Conservation (phyloP, 2,113 vertebrate species). For the Trochalopteron elliotii region DNA sequence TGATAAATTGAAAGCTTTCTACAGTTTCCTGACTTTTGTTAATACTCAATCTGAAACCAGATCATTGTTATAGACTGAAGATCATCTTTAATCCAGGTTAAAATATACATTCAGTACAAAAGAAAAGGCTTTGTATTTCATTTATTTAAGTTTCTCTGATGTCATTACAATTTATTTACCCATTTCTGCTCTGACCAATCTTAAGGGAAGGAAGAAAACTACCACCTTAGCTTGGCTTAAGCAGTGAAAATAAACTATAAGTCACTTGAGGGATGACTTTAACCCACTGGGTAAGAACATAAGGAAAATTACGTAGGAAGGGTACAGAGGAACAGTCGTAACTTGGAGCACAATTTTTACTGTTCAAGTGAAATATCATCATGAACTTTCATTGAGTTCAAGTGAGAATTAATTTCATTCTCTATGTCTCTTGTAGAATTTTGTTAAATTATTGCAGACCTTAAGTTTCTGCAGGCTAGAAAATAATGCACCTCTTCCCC, state of each 20-base stretch:
- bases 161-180: background rate
- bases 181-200: background rate
- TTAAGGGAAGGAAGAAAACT: background rate
- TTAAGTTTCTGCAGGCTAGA: background rate
- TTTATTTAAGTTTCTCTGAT: background rate
- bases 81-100: background rate
- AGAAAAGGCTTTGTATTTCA: background rate
- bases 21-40: background rate
- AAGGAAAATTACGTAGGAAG: background rate
- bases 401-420: conserved; percentile 20
- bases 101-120: background rate
- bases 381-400: background rate
- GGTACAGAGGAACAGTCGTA: background rate
- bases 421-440: background rate
- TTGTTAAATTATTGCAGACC: background rate
- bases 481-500: background rate
- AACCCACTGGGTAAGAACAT: background rate
- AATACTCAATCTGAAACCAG: background rate
- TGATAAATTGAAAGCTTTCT: background rate
- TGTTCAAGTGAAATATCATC: background rate
- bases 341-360: background rate
- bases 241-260: background rate
- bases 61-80: background rate
- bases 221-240: background rate
- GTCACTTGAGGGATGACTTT: background rate